Evolutionary conservation across 2,113 vertebrate species (phyloP).

Genomic region (Rhabdomys dilectus): DNA sequence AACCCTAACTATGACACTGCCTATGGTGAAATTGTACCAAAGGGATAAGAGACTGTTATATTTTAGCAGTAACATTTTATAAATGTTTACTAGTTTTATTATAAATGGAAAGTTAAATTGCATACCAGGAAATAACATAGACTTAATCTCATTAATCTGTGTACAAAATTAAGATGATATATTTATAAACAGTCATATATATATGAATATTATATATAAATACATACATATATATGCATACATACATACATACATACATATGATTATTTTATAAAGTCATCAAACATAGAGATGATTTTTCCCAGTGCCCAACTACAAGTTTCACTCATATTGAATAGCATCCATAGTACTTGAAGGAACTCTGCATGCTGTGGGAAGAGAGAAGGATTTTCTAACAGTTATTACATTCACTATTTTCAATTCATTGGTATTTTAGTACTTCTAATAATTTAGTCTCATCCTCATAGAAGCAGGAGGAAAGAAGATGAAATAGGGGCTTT

Average conservation of each 20-base stretch:
- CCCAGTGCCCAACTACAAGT: not conserved
- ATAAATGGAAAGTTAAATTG: conserved; percentile 34
- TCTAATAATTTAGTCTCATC: not conserved
- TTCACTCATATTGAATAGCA: not conserved
- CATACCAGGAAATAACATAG: not conserved
- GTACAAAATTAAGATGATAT: not conserved
- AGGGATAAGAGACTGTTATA: not conserved
- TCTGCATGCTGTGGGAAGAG: not conserved
- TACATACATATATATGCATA: too few relatives aligned
- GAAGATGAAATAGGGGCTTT: too few relatives aligned
- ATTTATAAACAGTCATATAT: not conserved
- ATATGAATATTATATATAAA: not conserved
- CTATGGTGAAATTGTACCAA: not conserved
- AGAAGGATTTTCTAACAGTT: not conserved
- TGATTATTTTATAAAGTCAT: not conserved
- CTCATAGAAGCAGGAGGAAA: too few relatives aligned
- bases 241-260: too few relatives aligned
- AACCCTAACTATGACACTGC: too few relatives aligned
- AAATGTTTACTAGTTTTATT: not conserved
- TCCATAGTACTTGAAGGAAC: not conserved
- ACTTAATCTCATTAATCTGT: not conserved
- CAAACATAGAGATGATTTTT: not conserved
- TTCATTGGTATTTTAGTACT: not conserved
- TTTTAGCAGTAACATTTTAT: not conserved
- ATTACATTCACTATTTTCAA: not conserved